Conservation (phyloP, 2,113 vertebrate genomes). For the Xyrauchen texanus region DNA sequence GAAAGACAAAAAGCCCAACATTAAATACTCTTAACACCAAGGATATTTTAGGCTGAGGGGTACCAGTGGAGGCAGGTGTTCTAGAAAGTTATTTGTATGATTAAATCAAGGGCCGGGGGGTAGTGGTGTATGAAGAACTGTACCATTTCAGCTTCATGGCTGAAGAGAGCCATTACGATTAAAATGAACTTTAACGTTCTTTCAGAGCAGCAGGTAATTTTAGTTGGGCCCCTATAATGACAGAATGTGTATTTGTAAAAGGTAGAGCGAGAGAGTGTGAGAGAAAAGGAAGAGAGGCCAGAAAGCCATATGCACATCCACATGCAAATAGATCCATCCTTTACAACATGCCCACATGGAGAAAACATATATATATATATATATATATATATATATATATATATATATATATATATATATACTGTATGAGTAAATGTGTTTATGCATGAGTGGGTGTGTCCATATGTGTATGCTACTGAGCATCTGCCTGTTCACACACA, state of each 20-base stretch:
- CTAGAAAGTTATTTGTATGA: constrained; percentile 64
- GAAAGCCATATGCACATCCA: neutral
- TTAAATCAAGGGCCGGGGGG: constrained; percentile 63
- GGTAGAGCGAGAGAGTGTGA: neutral
- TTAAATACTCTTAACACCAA: constrained; percentile 22
- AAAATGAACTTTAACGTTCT: constrained; percentile 76
- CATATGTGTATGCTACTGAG: constrained; percentile 21
- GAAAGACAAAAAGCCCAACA: constrained; percentile 11
- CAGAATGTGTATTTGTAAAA: constrained; percentile 12
- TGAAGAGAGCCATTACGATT: constrained; percentile 78
- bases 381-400: too few relatives aligned
- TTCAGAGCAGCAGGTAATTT: constrained; percentile 70
- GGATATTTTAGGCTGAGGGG: constrained; percentile 31
- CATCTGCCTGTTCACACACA: constrained; percentile 44
- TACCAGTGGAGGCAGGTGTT: constrained; percentile 31
- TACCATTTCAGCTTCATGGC: constrained; percentile 73
- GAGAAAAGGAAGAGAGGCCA: neutral
- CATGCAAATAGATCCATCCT: neutral
- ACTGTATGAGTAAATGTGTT: constrained; percentile 20
- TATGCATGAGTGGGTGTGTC: constrained; percentile 6
- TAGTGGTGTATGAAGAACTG: constrained; percentile 59
- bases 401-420: too few relatives aligned
- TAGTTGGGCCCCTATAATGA: constrained; percentile 49
- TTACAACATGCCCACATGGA: constrained; percentile 7
- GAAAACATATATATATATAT: too few relatives aligned